Evolutionary conservation across 2,888 invertebrate genomes (phyloP), one percentile per base, ranked within the genome.

Genomic region (Lepeophtheirus nordmannii): DNA sequence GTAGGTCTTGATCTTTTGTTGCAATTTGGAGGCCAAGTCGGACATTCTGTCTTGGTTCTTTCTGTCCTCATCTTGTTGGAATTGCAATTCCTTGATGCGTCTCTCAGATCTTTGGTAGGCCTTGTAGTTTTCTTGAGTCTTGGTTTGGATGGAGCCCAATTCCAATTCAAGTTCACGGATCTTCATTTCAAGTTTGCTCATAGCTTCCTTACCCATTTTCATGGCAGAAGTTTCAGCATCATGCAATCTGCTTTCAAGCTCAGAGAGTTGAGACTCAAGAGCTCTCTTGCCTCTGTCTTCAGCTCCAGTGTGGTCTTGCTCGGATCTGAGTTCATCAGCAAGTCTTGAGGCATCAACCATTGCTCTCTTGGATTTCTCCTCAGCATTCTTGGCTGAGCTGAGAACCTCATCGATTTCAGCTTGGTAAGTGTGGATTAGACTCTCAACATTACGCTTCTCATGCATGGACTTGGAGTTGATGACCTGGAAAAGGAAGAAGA

Each of bases 1-100:
- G 89, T 96, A 98, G 74, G 93, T 93, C 86, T 97, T 97, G 85
- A 98, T 93, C 87, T 98, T 98, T 81, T 92, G 90, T 82, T 93
- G 92, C 74, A 98, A 85, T 38, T 65, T 59, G 38, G n/a, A 17
- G 64, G 64, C 67, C 46, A 67, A 38, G 38, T 67, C 67, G 9
- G 64, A 59, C 67, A 67, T 67, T 22, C 65, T 39, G 20, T 67
- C 67, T 41, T 59, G 60, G 67, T 67, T 67, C 67, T 67, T 67
- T 10, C 40, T 41, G 23, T 67, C 67, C 22, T 67, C 67, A 17
- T 67, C 67, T 14, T 62, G 64, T 40, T 67, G 77, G 46, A 77
- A 77, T 37, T 58, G 65, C 3, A 67, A 41, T 38, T 67, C 67
- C 67, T 67, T 67, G 61, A 65, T 59, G 3, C n/a, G n/a, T 10